A percentile compares a stretch with the other conserved stretches of the same genome.
phyloP scores from a whole-genome alignment of 2,797 vertebrate genomes.

The Sebastes dallii region DNA sequence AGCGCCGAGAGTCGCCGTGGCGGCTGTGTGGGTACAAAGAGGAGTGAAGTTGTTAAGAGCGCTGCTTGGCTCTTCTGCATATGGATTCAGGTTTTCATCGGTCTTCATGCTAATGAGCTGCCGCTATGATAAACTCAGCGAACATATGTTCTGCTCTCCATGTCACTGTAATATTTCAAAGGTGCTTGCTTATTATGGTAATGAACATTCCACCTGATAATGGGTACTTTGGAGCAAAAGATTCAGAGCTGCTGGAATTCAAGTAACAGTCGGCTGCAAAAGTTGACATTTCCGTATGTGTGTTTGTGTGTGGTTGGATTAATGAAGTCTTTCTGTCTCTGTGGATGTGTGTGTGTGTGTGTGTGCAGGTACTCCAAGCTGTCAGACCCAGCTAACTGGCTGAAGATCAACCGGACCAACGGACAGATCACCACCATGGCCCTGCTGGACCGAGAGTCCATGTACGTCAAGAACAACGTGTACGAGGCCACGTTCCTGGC shows the following conservation, averaged over 20 bases:
- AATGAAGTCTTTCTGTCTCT: slow-evolving; percentile 1
- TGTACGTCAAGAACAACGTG: slow-evolving; percentile 92
- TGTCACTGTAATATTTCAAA: slow-evolving; percentile 50
- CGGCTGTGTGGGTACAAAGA: slow-evolving; percentile 43
- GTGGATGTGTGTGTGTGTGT: slow-evolving; percentile 23
- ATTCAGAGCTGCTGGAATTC: slow-evolving; percentile 23
- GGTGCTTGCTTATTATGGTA: slow-evolving; percentile 60
- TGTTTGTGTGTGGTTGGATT: slow-evolving; percentile 3
- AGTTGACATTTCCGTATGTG: neutral
- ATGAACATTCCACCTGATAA: slow-evolving; percentile 56
- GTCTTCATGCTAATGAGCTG: slow-evolving; percentile 62
- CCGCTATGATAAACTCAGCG: slow-evolving; percentile 38
- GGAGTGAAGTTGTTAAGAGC: slow-evolving; percentile 31
- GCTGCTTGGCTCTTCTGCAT: slow-evolving; percentile 25
- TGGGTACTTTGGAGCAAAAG: slow-evolving; percentile 43
- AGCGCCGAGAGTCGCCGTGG: slow-evolving; percentile 1
- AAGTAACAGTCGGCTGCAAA: slow-evolving; percentile 72
- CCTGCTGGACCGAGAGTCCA: slow-evolving; percentile 94
- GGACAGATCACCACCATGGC: slow-evolving; percentile 96
- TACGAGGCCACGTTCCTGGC: slow-evolving; percentile 98
- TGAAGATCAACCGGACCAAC: slow-evolving; percentile 94
- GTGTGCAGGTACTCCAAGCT: slow-evolving; percentile 92
- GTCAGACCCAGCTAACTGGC: slow-evolving; percentile 97
- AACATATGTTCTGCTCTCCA: slow-evolving; percentile 64
- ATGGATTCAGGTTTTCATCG: slow-evolving; percentile 39